Base-by-base conservation (phyloP, 1,140 invertebrate genomes). In the Zaprionus tsacasi region DNA sequence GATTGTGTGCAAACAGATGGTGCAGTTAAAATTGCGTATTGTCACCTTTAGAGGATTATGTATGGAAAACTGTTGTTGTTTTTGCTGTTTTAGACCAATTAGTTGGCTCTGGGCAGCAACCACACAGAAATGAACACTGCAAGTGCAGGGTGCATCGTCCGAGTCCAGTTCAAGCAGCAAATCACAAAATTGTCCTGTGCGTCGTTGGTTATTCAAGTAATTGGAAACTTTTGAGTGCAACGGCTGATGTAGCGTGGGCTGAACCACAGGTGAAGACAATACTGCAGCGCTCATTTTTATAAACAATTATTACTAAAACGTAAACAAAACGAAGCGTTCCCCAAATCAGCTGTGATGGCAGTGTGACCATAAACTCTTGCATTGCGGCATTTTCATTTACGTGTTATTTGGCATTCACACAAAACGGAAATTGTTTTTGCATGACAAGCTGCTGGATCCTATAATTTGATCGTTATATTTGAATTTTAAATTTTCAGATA, bases 21-120 rank as follows among this genome's bases (percentile, higher is more conserved):
- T 77, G 63, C 91, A 92, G 15, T 56, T 76, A 7, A 92, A 92
- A 36, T 92, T 81, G 3, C 76, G 74, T 17, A 92, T 92, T 8
- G 78, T 89, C 10, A 92, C 78, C 48, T 91, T 92, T 2, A 92
- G 68, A 0, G 91, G 91, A 78, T 92, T 92, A 33, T 92, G 85
- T 54, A 92, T 92, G 10, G 91, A 92, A 59, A 92, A 92, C 54
- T 91, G 88, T 50, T 92, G 89, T 35, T 92, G 88, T 50, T 92
- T 92, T 21, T 91, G 82, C 40, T 79, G 77, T 25, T 80, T 81
- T 27, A 77, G 70, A 13, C 76, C 81, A 61, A 92, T 90, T 10
- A 91, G 66, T 30, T 86, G 71, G 54, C 91, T 92, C 57, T 92
- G 91, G 6, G 91, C 88, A 7, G 83, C 91, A 43, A 92, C 70